phyloP scores from a whole-genome alignment of 1,140 invertebrate genomes.

The Sycophila sp. region DNA sequence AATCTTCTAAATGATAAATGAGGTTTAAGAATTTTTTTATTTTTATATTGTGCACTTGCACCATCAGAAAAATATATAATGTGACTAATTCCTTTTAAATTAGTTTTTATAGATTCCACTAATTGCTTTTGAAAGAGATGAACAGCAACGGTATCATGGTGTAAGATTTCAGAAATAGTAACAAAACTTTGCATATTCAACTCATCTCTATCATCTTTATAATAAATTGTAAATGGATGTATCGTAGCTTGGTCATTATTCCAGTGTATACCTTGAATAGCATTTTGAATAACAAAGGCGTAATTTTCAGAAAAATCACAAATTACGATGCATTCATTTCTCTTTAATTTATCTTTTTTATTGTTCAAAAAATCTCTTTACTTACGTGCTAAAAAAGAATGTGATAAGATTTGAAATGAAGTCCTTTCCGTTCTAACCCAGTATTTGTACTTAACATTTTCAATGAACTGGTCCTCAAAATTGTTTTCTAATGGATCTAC shows the following conservation, averaged over 20 bases:
- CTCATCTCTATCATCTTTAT: conserved; percentile 18
- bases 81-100: too few species aligned
- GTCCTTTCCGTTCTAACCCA: conserved; percentile 45
- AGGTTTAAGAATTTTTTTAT: not conserved
- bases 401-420: conserved; percentile 39
- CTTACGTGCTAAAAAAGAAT: conserved; percentile 35
- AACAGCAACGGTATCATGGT: conserved; percentile 41
- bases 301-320: conserved; percentile 42
- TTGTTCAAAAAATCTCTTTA: conserved; percentile 42
- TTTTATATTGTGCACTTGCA: not conserved
- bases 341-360: conserved; percentile 37
- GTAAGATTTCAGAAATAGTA: conserved; percentile 41
- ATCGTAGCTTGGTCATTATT: conserved; percentile 49
- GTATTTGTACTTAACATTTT: conserved; percentile 44
- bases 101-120: conserved; percentile 32
- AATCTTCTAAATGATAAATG: not conserved
- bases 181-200: conserved; percentile 37
- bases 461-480: conserved; percentile 42
- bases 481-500: conserved; percentile 15
- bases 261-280: conserved; percentile 41
- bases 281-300: conserved; percentile 38
- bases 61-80: not conserved
- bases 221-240: conserved; percentile 46
- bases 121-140: conserved; percentile 38
- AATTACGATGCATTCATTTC: conserved; percentile 38